phyloP scores from a whole-genome alignment of 2,113 vertebrate genomes.

The Lates calcarifer region DNA sequence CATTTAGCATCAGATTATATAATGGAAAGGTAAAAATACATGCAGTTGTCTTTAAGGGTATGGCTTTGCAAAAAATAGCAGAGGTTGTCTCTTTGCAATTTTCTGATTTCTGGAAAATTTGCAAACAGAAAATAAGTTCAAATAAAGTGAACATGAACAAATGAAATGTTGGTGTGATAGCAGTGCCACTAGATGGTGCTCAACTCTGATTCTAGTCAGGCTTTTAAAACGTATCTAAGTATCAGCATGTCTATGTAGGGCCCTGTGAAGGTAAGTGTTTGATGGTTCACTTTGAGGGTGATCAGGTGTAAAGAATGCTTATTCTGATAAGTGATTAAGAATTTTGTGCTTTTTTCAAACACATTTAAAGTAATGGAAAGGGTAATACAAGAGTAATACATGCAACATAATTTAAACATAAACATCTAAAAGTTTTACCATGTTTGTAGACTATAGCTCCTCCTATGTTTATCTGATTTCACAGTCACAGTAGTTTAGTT shows the following conservation, averaged over 20 bases:
- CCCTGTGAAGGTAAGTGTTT: neutral
- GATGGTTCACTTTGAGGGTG: neutral
- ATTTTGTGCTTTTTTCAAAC: neutral
- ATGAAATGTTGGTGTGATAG: neutral
- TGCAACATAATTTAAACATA: neutral
- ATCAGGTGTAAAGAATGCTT: neutral
- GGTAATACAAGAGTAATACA: neutral
- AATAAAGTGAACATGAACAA: slow-evolving; percentile 29
- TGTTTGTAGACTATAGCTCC: neutral
- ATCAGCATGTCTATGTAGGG: neutral
- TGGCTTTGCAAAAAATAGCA: slow-evolving; percentile 1
- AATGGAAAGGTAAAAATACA: neutral
- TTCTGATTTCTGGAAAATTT: slow-evolving; percentile 4
- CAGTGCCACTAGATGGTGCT: slow-evolving; percentile 34
- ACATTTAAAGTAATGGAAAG: neutral
- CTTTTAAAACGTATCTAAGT: neutral
- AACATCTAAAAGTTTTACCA: neutral
- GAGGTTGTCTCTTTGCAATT: neutral
- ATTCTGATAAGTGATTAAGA: neutral
- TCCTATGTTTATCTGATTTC: neutral
- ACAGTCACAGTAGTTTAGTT: neutral
- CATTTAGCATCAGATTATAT: neutral
- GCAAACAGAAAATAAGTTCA: neutral
- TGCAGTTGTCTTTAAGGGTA: neutral
- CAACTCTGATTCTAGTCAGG: neutral